Evolutionary conservation across 2,888 invertebrate species (phyloP), one percentile per base, ranked within the genome.

Genomic region (Syrista parreyssii): DNA sequence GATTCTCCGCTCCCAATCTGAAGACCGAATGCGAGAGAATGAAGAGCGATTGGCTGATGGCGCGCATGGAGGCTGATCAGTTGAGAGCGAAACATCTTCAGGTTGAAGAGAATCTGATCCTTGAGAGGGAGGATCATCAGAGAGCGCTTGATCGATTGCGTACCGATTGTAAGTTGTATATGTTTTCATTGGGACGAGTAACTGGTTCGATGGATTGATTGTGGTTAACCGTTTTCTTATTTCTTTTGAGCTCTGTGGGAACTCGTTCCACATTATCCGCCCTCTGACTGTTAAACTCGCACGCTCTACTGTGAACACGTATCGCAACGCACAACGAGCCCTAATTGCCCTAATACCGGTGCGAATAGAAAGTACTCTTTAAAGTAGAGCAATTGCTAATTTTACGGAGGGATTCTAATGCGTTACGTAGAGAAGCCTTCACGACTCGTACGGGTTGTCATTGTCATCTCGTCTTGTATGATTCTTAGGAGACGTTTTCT

Each of bases 1-100:
- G 94, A 74, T 94, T 94, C 85, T 92, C 93, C 80, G 93, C 93
- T 36, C 94, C 94, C 11, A 88, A 89, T 71, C 88, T 94, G 75
- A 92, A 92, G 87, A 91, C 91, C 78, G 92, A 93, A 83, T 90
- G 92, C 79, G 92, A 93, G 77, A 92, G 91, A 81, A 92, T 92
- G 86, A 92, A 92, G 82, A 87, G 80, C 73, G 92, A 93, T 79
- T 92, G 92, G 85, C 87, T 92, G 79, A 89, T 92, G 81, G 90
- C 92, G 76, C 92, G 92, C 81, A 84, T 92, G 80, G 91, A 92
- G 79, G 88, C 93, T 79, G 93, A 93, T 84, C 92, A 93, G 84
- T 87, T 91, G 69, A 87, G 87, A 78, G 86, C 88, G 81, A 89
- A 88, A 81, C 90, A 90, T 80, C 85, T 88, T 76, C 88, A 89